These are phyloP conservation scores for Rhadina sibilatrix DNA, from an alignment of 2,113 vertebrate genomes.

Conservation along the genomic window DNA sequence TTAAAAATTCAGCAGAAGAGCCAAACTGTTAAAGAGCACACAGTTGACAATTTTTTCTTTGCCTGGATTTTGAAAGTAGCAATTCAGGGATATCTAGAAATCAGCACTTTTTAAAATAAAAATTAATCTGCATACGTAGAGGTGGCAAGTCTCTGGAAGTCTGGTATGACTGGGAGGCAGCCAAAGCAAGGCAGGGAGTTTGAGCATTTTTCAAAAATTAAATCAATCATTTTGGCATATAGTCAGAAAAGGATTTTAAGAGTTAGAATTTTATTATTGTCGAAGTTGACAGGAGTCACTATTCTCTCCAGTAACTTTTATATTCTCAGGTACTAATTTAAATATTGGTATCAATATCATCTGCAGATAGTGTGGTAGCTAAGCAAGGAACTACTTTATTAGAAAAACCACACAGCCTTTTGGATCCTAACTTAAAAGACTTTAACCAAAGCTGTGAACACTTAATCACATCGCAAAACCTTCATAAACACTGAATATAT, in stretches of 20 bases:
- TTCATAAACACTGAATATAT: accelerated
- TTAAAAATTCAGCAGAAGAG: not conserved
- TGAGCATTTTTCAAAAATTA: not conserved
- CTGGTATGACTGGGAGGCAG: not conserved
- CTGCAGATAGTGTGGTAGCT: not conserved
- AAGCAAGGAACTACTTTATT: not conserved
- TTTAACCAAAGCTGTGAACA: not conserved
- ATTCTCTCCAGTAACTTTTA: not conserved
- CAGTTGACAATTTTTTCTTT: not conserved
- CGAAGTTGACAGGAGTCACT: not conserved
- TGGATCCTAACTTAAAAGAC: not conserved
- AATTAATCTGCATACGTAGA: not conserved
- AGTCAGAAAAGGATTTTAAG: not conserved
- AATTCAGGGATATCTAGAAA: not conserved
- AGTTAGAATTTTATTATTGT: not conserved
- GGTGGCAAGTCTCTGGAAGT: not conserved
- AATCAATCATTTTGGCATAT: not conserved
- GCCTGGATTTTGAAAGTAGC: not conserved
- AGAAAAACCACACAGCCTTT: not conserved
- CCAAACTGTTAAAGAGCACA: accelerated
- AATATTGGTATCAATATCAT: not conserved
- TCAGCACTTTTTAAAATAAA: not conserved
- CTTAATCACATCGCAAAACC: not conserved
- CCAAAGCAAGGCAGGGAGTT: not conserved
- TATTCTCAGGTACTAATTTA: not conserved